Conservation (phyloP, 2,888 invertebrate species). For the Fragum whitleyi region DNA sequence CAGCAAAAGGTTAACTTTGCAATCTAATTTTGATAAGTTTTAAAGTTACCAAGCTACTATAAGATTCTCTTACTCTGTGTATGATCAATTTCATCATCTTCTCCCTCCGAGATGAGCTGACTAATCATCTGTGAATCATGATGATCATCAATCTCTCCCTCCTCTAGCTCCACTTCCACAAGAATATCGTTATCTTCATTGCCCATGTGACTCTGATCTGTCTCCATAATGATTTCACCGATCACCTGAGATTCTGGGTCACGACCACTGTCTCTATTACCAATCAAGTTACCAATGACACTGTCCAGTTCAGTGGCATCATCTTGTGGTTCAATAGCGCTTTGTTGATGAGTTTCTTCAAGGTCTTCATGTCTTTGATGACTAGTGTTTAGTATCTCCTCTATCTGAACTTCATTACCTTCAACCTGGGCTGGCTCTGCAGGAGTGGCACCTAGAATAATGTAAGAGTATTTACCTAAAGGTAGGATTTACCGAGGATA, state of each 20-base stretch:
- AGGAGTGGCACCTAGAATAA: slow-evolving; percentile 36
- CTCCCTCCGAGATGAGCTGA: slow-evolving; percentile 83
- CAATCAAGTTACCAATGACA: slow-evolving; percentile 89
- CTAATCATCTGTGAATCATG: slow-evolving; percentile 85
- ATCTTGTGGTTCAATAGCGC: slow-evolving; percentile 75
- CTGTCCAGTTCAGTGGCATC: slow-evolving; percentile 88
- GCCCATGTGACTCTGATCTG: slow-evolving; percentile 44
- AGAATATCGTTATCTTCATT: slow-evolving; percentile 70
- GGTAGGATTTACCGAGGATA: neutral
- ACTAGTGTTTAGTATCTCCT: slow-evolving; percentile 77
- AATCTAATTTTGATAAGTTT: no score
- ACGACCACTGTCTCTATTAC: slow-evolving; percentile 85
- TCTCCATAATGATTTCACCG: slow-evolving; percentile 80
- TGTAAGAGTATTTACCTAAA: neutral
- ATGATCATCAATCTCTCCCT: slow-evolving; percentile 80
- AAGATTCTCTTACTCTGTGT: slow-evolving; percentile 74
- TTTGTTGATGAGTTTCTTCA: slow-evolving; percentile 78
- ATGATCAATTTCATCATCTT: slow-evolving; percentile 78
- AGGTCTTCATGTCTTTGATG: slow-evolving; percentile 59
- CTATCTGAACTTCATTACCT: slow-evolving; percentile 74
- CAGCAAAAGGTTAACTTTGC: no score
- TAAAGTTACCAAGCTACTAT: no score
- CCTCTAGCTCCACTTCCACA: slow-evolving; percentile 81
- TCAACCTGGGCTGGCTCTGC: slow-evolving; percentile 33
- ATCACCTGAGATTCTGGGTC: slow-evolving; percentile 82